Conservation (phyloP, 92 coral and sea anemone species). For the Phenganax subtilis region DNA sequence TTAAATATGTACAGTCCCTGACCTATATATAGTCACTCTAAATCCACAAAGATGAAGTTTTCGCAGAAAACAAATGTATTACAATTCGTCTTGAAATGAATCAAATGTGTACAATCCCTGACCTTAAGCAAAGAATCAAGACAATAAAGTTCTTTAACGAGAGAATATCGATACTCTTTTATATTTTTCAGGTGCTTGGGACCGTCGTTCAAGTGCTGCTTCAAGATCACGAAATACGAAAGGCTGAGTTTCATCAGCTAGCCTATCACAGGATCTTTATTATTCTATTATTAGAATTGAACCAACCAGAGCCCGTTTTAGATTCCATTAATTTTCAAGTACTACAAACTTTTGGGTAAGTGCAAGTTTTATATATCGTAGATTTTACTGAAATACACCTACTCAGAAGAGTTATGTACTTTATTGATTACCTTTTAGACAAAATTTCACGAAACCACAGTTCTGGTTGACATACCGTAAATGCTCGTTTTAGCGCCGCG, state of each 20-base stretch:
- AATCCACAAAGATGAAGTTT: too few relatives aligned
- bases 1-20: too few relatives aligned
- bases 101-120: not conserved
- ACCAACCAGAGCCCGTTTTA: conserved; percentile 94
- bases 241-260: conserved; percentile 96
- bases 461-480: too few relatives aligned
- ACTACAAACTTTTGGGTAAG: conserved; percentile 49
- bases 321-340: conserved; percentile 94
- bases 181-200: conserved; percentile 66
- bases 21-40: too few relatives aligned
- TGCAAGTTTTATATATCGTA: not conserved
- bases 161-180: not conserved
- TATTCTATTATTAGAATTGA: conserved; percentile 83
- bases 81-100: not conserved
- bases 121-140: too few relatives aligned
- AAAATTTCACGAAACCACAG: too few relatives aligned
- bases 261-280: conserved; percentile 95
- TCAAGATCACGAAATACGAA: conserved; percentile 96
- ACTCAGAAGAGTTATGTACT: too few relatives aligned
- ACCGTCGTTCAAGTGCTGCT: conserved; percentile 92
- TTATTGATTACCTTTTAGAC: too few relatives aligned
- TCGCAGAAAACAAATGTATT: too few relatives aligned
- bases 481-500: too few relatives aligned
- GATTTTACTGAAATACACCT: not conserved
- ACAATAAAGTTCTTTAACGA: not conserved